phyloP scores from a whole-genome alignment of 2,888 invertebrate genomes.

The Trachelus iudaicus region DNA sequence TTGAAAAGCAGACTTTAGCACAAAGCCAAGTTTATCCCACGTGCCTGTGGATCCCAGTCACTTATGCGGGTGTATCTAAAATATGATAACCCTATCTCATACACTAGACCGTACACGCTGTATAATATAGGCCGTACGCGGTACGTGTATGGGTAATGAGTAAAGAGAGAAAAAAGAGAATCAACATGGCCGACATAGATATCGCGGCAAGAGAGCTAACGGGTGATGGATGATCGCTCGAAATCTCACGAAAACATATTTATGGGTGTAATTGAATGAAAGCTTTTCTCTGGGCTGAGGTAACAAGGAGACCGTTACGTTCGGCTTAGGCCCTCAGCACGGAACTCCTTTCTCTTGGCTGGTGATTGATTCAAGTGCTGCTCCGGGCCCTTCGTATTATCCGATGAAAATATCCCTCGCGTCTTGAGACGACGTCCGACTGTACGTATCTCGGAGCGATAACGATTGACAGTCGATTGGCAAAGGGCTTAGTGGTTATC shows the following conservation, averaged over 20 bases:
- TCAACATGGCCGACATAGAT: not conserved
- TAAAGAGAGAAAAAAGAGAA: no score
- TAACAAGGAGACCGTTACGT: constrained; percentile 2
- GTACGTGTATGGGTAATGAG: not conserved
- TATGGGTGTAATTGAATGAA: constrained; percentile 1
- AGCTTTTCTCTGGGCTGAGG: not conserved
- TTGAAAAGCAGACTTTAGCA: not conserved
- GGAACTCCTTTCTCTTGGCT: not conserved
- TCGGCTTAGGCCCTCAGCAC: not conserved
- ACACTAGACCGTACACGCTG: not conserved
- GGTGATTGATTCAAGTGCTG: not conserved
- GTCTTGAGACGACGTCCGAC: not conserved
- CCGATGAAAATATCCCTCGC: not conserved
- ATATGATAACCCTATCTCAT: not conserved
- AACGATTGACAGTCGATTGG: not conserved
- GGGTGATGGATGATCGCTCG: constrained; percentile 39
- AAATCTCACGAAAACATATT: constrained; percentile 32
- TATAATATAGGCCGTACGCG: not conserved
- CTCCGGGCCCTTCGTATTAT: not conserved
- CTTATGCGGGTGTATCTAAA: not conserved
- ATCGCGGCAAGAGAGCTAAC: constrained; percentile 15
- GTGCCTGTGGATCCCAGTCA: not conserved
- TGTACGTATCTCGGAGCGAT: not conserved
- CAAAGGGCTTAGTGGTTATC: not conserved
- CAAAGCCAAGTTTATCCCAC: not conserved